Evolutionary conservation across 2,113 vertebrate species (phyloP).

Genomic region (Psammodynastes pulverulentus): DNA sequence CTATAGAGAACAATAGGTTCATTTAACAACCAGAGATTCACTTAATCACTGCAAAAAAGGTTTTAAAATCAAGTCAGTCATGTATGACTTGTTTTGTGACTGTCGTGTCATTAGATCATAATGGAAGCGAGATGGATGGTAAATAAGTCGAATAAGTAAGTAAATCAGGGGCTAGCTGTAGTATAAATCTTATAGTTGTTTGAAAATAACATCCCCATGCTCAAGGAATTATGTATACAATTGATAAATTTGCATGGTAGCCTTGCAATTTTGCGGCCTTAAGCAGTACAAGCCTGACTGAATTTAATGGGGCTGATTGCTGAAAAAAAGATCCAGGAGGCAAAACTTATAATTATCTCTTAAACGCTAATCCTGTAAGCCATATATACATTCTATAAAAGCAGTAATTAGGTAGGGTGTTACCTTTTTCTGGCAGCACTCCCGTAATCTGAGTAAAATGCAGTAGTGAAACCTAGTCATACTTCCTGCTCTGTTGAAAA

Average conservation of each 20-base stretch:
- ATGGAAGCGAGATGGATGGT: not conserved
- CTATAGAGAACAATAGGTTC: too few relatives aligned
- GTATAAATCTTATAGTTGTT: not conserved
- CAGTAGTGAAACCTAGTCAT: not conserved
- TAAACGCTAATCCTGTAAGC: not conserved
- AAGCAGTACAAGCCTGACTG: not conserved
- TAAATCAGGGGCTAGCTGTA: not conserved
- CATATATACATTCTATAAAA: not conserved
- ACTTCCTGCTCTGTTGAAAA: not conserved
- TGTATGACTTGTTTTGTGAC: not conserved
- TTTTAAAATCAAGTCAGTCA: not conserved
- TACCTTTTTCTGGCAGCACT: not conserved
- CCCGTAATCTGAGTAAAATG: not conserved
- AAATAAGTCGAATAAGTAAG: not conserved
- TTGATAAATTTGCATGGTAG: not conserved
- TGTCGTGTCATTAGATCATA: not conserved
- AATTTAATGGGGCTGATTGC: not conserved
- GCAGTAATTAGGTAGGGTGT: not conserved
- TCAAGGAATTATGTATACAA: not conserved
- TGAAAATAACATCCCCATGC: not conserved
- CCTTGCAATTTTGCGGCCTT: not conserved
- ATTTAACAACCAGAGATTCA: too few relatives aligned
- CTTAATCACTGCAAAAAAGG: too few relatives aligned
- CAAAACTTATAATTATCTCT: not conserved
- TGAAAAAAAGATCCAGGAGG: constrained; percentile 1